phyloP scores from a whole-genome alignment of 2,797 vertebrate species.

The Melanotaenia boesemani region DNA sequence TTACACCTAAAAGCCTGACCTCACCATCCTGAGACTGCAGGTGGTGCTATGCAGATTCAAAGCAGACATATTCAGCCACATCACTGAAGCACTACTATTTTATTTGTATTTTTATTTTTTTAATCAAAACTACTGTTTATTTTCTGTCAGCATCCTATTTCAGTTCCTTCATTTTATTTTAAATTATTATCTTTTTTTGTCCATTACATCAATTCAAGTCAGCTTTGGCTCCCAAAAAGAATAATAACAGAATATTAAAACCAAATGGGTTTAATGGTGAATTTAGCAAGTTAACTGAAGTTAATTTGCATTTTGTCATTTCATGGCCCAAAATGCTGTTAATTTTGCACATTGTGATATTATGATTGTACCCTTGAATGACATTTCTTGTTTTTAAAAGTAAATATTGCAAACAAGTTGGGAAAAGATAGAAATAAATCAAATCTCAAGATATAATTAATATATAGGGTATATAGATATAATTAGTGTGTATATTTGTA shows the following conservation, averaged over 20 bases:
- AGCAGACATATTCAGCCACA: too few relatives aligned
- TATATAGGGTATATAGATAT: too few relatives aligned
- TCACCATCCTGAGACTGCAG: background rate
- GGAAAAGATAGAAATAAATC: background rate
- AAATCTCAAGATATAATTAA: too few relatives aligned
- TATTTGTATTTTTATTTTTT: too few relatives aligned
- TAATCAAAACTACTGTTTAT: background rate
- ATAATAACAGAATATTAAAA: slow-evolving; percentile 7
- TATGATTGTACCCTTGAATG: slow-evolving; percentile 5
- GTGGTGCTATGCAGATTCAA: background rate
- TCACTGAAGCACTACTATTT: background rate
- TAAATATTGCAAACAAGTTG: background rate
- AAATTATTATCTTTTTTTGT: background rate
- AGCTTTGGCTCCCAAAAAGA: background rate
- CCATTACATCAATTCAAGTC: background rate
- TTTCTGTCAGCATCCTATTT: background rate
- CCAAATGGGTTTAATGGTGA: slow-evolving; percentile 3
- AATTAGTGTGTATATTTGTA: too few relatives aligned
- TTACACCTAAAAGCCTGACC: background rate
- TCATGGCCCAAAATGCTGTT: slow-evolving; percentile 8
- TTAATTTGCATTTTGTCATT: slow-evolving; percentile 10
- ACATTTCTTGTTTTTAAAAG: background rate
- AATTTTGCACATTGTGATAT: background rate
- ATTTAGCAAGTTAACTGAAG: background rate
- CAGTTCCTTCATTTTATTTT: background rate